Evolutionary conservation across 2,888 invertebrate species (phyloP), one percentile per base, ranked within the genome.

Genomic region (Noctuana brunneofusca): DNA sequence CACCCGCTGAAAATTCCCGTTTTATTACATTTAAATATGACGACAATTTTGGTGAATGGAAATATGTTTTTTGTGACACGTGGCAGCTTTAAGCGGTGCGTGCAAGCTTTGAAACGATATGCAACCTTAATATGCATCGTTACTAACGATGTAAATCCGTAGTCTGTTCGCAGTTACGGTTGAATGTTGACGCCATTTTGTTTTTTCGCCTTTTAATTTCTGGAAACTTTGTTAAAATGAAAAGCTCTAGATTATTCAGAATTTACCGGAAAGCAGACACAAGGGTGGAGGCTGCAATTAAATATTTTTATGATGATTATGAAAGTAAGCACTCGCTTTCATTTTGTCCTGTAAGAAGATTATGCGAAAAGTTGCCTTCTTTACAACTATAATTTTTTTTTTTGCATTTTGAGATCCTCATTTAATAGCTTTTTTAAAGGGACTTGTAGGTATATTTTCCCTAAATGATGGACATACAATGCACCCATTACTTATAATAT

Each of bases 11-110:
- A 62, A 62, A 62, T 62, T 62, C 38, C 55, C 48, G 16, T 62
- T 63, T 66, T 64, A 64, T 59, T 59, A 57, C 53, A 54, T 63
- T 66, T 63, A 64, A 64, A 66, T 63, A 53, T 55, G 50, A 62
- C 30, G 64, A 58, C 49, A 64, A 55, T 59, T 64, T 64, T 55
- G n/a, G n/a, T n/a, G n/a, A n/a, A 54, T 60, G 43, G 24, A 59
- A 59, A 59, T 59, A 53, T 59, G 12, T 53, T 59, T 59, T 58
- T 38, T 50, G 22, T 32, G 30, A 53, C 58, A 41, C 38, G 50
- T 58, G 6, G 38, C 49, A 50, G 49, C 24, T 58, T 50, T 38
- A 41, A 55, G n/a, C 22, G 41, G 27, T 16, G 46, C 43, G 43
- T 46, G 46, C 43, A 12, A 30, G 18, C 14, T 49, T 32, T 27